Percentiles rank a stretch among this genome's conserved stretches.
These are phyloP conservation scores for Eudyptes chrysolophus DNA, from an alignment of 2,113 vertebrate genomes.

Conservation along the genomic window DNA sequence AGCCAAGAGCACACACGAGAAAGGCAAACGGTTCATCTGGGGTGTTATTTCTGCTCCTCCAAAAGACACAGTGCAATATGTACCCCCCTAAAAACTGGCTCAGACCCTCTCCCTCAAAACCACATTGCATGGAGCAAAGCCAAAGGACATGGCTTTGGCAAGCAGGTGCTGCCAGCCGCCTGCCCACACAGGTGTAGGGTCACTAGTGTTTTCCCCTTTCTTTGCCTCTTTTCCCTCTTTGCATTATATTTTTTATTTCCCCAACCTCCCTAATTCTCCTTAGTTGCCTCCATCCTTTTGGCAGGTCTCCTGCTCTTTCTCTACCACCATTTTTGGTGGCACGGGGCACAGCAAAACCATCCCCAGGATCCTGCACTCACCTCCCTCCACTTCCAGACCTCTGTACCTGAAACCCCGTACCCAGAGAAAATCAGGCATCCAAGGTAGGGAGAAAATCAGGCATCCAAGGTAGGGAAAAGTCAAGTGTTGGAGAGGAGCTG, in stretches of 20 bases:
- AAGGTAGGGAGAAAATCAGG: not conserved
- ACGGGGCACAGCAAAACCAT: not conserved
- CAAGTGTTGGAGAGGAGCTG: not conserved
- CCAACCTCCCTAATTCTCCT: accelerated
- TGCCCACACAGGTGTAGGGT: not conserved
- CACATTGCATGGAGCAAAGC: not conserved
- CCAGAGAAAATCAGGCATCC: not conserved
- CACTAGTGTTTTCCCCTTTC: not conserved
- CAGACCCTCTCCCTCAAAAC: not conserved
- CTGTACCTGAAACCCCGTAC: not conserved
- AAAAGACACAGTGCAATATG: not conserved
- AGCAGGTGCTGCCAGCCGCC: not conserved
- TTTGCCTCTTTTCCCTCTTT: not conserved
- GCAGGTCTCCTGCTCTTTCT: not conserved
- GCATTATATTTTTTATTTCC: not conserved
- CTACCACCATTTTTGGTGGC: not conserved
- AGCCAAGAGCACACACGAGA: not conserved
- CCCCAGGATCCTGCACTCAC: not conserved
- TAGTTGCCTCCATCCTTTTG: not conserved
- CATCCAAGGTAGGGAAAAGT: not conserved
- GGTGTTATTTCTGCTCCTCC: not conserved
- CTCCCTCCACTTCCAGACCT: not conserved
- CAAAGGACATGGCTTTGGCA: not conserved
- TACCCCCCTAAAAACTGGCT: not conserved
- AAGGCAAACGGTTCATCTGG: not conserved